Base-by-base conservation (phyloP, 2,888 invertebrate genomes). In the Leptopterna dolabrata region DNA sequence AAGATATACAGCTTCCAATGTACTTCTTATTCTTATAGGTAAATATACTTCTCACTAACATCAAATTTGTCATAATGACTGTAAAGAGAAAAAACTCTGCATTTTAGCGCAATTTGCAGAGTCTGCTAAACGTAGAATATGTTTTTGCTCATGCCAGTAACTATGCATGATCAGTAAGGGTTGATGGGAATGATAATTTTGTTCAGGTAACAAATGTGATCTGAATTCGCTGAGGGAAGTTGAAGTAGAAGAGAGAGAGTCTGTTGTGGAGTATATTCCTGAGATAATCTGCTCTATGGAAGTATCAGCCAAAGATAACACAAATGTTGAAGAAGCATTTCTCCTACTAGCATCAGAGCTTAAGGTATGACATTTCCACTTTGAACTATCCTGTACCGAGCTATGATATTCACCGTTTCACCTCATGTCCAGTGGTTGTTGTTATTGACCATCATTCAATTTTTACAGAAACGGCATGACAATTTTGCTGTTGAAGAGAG, bases 1-100 rank as follows among this genome's bases (percentile, higher is more conserved):
- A 90, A 95, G 96, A 91, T 99, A 98, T 91, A 97, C 99, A 84
- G 97, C 98, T 27, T 96, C 96, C 41, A 96, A 97, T 91, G 97
- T 98, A 43, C 94, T 98, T 89, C 95, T 98, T 89, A 95, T 98
- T 70, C 93, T 99, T 90, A 96, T 99, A 89, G 99, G 98, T 94
- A 91, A 92, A 92, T 90, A 36, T 36, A 36, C 7, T 36, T 36
- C 36, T 36, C 36, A 36, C 27, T 55, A 36, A 36, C 7, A 36
- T 36, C 7, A 4, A n/a, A n/a, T n/a, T n/a, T n/a, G n/a, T n/a
- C n/a, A n/a, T n/a, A n/a, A n/a, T n/a, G n/a, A n/a, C n/a, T n/a
- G n/a, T n/a, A n/a, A n/a, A n/a, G n/a, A n/a, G n/a, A 11, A 47
- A 47, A 47, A 47, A 47, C n/a, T n/a, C n/a, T n/a, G n/a, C n/a